A percentile compares a stretch with the other conserved stretches of the same genome.
Evolutionary conservation across 92 coral and sea anemone genomes (phyloP).

Genomic region (Epizoanthus scotinus): DNA sequence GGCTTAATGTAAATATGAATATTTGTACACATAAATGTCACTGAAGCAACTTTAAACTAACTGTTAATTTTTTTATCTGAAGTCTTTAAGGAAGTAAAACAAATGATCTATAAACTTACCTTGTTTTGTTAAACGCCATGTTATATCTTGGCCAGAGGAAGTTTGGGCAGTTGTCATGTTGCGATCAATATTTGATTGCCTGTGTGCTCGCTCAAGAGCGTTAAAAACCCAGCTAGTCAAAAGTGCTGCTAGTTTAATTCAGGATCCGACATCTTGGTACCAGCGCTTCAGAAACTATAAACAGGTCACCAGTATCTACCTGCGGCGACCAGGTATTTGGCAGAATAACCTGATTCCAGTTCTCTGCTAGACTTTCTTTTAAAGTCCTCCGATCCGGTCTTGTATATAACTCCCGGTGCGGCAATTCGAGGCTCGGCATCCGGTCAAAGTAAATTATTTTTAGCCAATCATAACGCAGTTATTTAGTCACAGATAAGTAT

Average conservation of each 20-base stretch:
- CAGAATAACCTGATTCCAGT: background rate
- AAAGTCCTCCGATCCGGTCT: no score
- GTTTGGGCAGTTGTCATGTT: background rate
- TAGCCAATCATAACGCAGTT: no score
- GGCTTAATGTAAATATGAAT: no score
- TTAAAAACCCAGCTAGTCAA: background rate
- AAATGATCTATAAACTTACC: background rate
- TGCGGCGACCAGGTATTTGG: background rate
- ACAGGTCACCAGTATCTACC: constrained; percentile 5
- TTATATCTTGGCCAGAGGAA: background rate
- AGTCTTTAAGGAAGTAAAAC: background rate
- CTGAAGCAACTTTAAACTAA: background rate
- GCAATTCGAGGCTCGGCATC: no score
- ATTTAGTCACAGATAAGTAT: no score
- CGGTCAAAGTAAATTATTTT: no score
- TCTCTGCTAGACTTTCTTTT: no score
- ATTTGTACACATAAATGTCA: no score
- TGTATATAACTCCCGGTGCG: no score
- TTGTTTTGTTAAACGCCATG: background rate
- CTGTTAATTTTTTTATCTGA: background rate
- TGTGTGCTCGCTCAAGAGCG: constrained; percentile 5
- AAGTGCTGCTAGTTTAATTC: background rate
- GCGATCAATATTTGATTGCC: background rate
- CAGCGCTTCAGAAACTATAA: background rate
- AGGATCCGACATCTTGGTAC: constrained; percentile 1